These are phyloP conservation scores for Peromyscus attwateri DNA, from an alignment of 2,797 vertebrate species.

Conservation along the genomic window DNA sequence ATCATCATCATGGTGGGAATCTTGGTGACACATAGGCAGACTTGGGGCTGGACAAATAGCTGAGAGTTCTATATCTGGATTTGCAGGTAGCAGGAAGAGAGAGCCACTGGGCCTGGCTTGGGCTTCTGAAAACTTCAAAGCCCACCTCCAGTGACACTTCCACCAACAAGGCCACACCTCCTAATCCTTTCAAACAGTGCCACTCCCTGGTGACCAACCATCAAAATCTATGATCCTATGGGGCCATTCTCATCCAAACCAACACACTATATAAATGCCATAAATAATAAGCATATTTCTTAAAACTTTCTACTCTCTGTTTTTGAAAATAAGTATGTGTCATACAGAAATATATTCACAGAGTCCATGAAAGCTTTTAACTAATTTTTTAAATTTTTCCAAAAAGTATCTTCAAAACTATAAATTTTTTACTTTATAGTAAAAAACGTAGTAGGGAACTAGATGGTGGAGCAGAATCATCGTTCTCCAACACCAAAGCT, in stretches of 20 bases:
- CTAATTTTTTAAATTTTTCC: slow-evolving; percentile 58
- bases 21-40: not conserved
- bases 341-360: not conserved
- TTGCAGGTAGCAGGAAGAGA: not conserved
- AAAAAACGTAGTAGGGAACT: not conserved
- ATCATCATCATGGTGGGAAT: too few relatives aligned
- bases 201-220: too few relatives aligned
- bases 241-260: too few relatives aligned
- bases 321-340: slow-evolving; percentile 11
- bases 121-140: not conserved
- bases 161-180: not conserved
- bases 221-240: too few relatives aligned
- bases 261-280: not conserved
- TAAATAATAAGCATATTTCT: not conserved
- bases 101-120: not conserved
- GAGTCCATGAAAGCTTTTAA: slow-evolving; percentile 40
- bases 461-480: not conserved
- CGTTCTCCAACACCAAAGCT: not conserved
- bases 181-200: not conserved
- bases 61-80: not conserved
- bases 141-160: too few relatives aligned
- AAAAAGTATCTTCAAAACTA: not conserved
- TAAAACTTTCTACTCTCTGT: slow-evolving; percentile 10
- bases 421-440: slow-evolving; percentile 11
- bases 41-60: not conserved